These are phyloP conservation scores for Phaedon cochleariae DNA, from an alignment of 2,888 invertebrate genomes.

Conservation along the genomic window DNA sequence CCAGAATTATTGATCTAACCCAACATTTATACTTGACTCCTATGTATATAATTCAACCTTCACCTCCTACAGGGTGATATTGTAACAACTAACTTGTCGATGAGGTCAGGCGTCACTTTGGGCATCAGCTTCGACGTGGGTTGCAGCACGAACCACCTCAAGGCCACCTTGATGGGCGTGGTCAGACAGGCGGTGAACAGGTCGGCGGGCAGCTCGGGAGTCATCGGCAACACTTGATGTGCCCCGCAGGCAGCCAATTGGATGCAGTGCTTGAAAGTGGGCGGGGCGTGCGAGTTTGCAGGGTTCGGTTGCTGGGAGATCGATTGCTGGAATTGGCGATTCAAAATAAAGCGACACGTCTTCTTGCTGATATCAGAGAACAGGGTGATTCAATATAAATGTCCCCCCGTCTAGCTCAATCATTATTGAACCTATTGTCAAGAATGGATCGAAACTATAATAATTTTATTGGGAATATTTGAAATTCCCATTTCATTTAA, in stretches of 20 bases:
- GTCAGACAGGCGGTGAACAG: constrained; percentile 98
- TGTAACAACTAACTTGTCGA: constrained; percentile 85
- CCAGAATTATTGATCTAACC: too few species aligned
- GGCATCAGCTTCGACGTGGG: constrained; percentile 83
- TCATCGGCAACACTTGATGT: constrained; percentile 95
- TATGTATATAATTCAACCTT: too few species aligned
- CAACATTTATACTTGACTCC: too few species aligned
- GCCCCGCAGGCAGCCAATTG: constrained; percentile 95
- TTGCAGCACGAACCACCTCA: constrained; percentile 93
- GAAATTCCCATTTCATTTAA: too few species aligned
- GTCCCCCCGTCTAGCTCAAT: too few species aligned
- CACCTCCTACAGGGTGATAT: too few species aligned
- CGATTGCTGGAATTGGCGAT: constrained; percentile 33
- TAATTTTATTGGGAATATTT: too few species aligned
- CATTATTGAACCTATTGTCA: too few species aligned
- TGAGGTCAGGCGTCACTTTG: constrained; percentile 81
- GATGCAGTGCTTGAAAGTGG: constrained; percentile 89
- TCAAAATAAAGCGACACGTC: constrained; percentile 1
- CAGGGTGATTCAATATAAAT: too few species aligned
- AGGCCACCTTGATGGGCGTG: constrained; percentile 95
- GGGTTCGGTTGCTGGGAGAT: constrained; percentile 32
- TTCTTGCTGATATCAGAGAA: too few species aligned
- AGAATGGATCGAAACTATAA: too few species aligned
- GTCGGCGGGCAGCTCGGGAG: constrained; percentile 96
- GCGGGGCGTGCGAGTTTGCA: constrained; percentile 47